Base-by-base conservation (phyloP, 2,797 vertebrate species). In the Danionella dracula region DNA sequence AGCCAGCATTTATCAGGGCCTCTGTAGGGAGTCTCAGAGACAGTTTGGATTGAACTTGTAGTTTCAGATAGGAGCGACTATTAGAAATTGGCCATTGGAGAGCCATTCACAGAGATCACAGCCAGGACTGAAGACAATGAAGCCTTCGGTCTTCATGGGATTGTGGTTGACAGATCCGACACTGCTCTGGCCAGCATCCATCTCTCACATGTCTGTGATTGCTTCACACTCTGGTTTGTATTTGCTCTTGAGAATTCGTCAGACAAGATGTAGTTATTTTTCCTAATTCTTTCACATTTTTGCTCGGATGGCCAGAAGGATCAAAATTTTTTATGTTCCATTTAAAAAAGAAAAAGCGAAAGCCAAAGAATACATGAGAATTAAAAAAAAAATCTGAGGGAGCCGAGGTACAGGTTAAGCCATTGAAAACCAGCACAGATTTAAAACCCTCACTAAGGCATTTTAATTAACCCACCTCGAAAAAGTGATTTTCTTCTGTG, bases 401-500 rank as follows among this genome's bases (percentile, higher is more conserved):
- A 13, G 40, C 10, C 48, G 53, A 49, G 42, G 19, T 61, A 48
- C 23, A 32, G 11, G 21, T 41, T 53, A 55, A 60, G 62, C 62
- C 51, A 76, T 56, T 54, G 61, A 76, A 69, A 58, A 75, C 68
- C 57, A 46, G 70, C 67, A 42, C 75, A 66, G 72, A n/a, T 75
- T 78, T 59, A 64, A 70, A 78, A 77, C 69, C 71, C 75, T 70
- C 64, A 55, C 71, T 66, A 44, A 71, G 69, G 78, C 76, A 79
- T 77, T 82, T 82, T 79, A 82, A 82, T 80, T 77, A 82, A 82
- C 76, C 66, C 8, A 40, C 73, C 68, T 68, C 74, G 70, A 77
- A 72, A 78, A 79, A 77, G 75, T 70, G 61, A 75, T 75, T 73
- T 78, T 80, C 77, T 76, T 78, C 65, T 54, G 40, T 32, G 63